Base-by-base conservation (phyloP, 2,888 invertebrate species). In the Leistus spinibarbis region DNA sequence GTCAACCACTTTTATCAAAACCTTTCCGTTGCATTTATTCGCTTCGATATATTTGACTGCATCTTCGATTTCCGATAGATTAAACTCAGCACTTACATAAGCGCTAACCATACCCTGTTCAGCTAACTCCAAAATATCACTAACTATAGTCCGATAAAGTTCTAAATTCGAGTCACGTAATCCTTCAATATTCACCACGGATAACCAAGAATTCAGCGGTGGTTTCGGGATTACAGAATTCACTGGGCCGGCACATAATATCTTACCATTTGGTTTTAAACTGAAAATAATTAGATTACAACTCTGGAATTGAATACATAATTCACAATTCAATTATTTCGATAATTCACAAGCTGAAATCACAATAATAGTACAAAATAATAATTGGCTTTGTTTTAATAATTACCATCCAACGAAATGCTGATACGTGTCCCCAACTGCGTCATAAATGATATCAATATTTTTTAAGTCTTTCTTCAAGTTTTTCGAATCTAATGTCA, bases 401-500 rank as follows among this genome's bases (percentile, higher is more conserved):
- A 54, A 23, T 82, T 84, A 92, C 92, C 91, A 90, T 80, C 86
- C 85, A 17, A 90, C 82, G 40, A 90, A 86, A 73, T 87, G 86
- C 77, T 89, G 87, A 77, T 91, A 88, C 77, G 89, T 84, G 69
- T 89, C 86, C 19, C 91, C 91, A 17, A 89, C 89, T 16, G 90
- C 90, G 81, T 92, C 91, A 80, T 91, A 90, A 9, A 91, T 88
- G n/a, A 90, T 84, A 80, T 88, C 86, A 0, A 90, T 90, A n/a
- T 90, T 90, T 0, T 91, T 90, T 53, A 89, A 83, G 76, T 89
- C 87, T 72, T 87, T 84, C 16, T 91, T 88, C 79, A 88, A 85
- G 76, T 89, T 87, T 20, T 88, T 80, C 65, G 89, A 81, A 75
- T 89, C 88, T 79, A 88, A 91, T 79, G 89, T 89, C 3, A 92